Conservation (phyloP, 2,797 vertebrate genomes). For the Silurus aristotelis region DNA sequence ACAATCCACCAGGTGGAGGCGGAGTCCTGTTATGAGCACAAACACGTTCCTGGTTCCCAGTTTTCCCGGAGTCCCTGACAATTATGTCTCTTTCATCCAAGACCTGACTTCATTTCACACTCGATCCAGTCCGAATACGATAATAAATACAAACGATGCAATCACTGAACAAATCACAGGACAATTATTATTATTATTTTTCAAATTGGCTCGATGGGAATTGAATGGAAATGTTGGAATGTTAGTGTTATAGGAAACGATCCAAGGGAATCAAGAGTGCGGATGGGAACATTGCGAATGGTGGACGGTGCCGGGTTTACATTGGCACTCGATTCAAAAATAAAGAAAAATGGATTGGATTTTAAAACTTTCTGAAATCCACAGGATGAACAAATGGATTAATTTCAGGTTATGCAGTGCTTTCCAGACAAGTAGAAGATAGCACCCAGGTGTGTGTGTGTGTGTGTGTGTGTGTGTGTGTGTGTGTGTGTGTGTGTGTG, state of each 20-base stretch:
- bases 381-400: neutral
- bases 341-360: neutral
- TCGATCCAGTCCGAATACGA: conserved; percentile 60
- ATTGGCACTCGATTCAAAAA: neutral
- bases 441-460: conserved; percentile 8
- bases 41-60: conserved; percentile 56
- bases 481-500: neutral
- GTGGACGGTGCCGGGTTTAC: neutral
- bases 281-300: neutral
- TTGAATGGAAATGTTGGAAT: neutral
- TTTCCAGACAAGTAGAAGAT: neutral
- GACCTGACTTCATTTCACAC: conserved; percentile 61
- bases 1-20: conserved; percentile 21
- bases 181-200: neutral
- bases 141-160: conserved; percentile 53
- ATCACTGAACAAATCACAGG: conserved; percentile 56
- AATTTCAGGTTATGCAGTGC: neutral
- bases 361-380: neutral
- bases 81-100: conserved; percentile 53
- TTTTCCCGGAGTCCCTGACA: conserved; percentile 55
- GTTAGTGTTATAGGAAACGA: neutral
- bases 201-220: neutral
- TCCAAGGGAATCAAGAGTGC: neutral
- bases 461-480: neutral
- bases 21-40: conserved; percentile 61